Conservation (phyloP, 2,113 vertebrate species). For the Struthidea cinerea region DNA sequence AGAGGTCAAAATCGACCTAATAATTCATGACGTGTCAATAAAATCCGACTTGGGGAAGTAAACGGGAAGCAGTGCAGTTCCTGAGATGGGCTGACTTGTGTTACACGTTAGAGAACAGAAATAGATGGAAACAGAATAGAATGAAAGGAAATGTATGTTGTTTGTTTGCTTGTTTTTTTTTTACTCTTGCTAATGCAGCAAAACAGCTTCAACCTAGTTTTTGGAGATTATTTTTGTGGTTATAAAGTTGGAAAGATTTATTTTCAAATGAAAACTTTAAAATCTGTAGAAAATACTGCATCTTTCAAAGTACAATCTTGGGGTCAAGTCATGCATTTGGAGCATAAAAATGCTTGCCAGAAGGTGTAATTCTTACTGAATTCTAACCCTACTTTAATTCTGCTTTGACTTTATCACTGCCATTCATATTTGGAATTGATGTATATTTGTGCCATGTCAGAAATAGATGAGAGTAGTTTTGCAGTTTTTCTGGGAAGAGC, state of each 20-base stretch:
- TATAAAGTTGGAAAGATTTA: constrained; percentile 2
- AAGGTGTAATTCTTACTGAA: constrained; percentile 1
- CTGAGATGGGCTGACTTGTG: background rate
- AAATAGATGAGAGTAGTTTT: constrained; percentile 13
- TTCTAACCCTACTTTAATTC: background rate
- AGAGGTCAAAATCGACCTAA: background rate
- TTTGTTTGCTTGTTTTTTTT: background rate
- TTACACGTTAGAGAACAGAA: background rate
- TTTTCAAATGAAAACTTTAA: constrained; percentile 1
- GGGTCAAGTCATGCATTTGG: background rate
- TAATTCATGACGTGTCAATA: background rate
- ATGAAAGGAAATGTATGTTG: background rate
- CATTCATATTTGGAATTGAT: constrained; percentile 19
- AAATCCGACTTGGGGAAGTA: background rate
- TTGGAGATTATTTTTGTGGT: background rate
- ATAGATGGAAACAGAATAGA: background rate
- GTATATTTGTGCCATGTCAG: background rate
- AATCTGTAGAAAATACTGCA: background rate
- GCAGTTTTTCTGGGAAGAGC: constrained; percentile 14
- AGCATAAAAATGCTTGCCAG: background rate
- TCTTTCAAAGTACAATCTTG: background rate
- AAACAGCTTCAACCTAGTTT: constrained; percentile 1
- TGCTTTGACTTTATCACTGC: background rate
- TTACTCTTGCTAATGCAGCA: background rate
- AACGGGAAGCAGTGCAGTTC: background rate